Evolutionary conservation across 2,888 invertebrate species (phyloP).

Genomic region (Noctuana brunneofusca): DNA sequence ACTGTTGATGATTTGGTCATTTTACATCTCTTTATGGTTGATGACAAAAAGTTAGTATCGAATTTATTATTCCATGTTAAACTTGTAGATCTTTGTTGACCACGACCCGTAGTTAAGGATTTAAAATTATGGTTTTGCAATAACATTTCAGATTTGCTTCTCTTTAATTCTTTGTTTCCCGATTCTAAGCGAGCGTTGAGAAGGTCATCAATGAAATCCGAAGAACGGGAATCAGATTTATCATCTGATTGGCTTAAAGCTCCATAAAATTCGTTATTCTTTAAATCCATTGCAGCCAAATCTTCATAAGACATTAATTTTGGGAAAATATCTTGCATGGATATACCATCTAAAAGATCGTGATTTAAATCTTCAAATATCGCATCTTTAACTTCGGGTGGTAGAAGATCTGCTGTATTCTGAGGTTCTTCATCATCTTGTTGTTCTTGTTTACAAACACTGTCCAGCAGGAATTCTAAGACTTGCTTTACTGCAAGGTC

Average conservation of each 20-base stretch:
- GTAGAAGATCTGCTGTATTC: conserved; percentile 89
- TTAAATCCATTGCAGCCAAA: conserved; percentile 84
- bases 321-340: conserved; percentile 93
- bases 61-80: conserved; percentile 87
- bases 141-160: conserved; percentile 86
- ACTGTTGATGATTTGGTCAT: conserved; percentile 75
- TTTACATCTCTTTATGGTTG: conserved; percentile 87
- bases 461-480: conserved; percentile 82
- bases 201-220: conserved; percentile 82
- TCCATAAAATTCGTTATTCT: conserved; percentile 83
- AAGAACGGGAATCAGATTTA: conserved; percentile 76
- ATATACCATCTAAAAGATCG: conserved; percentile 91
- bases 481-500: conserved; percentile 83
- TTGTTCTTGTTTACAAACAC: conserved; percentile 85
- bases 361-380: conserved; percentile 93
- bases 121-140: conserved; percentile 77
- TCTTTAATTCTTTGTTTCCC: conserved; percentile 82
- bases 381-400: conserved; percentile 93
- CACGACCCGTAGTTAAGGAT: conserved; percentile 76
- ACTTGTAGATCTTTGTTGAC: conserved; percentile 86
- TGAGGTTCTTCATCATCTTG: conserved; percentile 91
- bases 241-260: conserved; percentile 72
- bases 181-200: conserved; percentile 77
- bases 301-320: conserved; percentile 88
- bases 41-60: conserved; percentile 82